Evolutionary conservation across 2,888 invertebrate genomes (phyloP).

Genomic region (Cantharis lateralis): DNA sequence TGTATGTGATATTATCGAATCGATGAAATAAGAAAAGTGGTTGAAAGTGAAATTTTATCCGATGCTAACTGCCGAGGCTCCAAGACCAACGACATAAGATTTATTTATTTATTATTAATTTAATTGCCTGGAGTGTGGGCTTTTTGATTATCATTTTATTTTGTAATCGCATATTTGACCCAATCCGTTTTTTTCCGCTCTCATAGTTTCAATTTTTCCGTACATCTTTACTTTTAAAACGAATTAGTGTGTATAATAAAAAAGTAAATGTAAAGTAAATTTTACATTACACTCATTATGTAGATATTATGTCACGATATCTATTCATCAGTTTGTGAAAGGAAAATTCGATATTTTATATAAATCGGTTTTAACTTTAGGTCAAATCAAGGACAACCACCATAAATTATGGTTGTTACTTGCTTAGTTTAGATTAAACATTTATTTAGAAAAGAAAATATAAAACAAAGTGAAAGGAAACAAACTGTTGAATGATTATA

Average conservation of each 20-base stretch:
- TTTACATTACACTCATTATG: not conserved
- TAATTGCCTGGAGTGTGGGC: not conserved
- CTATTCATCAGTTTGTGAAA: not conserved
- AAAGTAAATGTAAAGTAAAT: not conserved
- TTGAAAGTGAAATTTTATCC: not conserved
- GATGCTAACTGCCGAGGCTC: not conserved
- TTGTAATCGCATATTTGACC: not conserved
- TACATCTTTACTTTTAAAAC: not conserved
- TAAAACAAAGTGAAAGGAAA: not conserved
- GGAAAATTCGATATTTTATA: not conserved
- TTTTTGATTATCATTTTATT: not conserved
- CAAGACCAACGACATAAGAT: not conserved
- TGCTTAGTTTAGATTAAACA: not conserved
- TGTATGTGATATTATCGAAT: not conserved
- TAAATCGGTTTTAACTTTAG: not conserved
- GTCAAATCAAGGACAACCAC: not conserved
- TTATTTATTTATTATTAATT: not conserved
- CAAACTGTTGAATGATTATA: not conserved
- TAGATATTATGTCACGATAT: not conserved
- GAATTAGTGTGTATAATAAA: not conserved
- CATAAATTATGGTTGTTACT: not conserved
- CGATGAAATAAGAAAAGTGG: not conserved
- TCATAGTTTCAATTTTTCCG: not conserved
- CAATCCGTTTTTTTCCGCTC: not conserved
- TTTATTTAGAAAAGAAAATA: not conserved